Evolutionary conservation across 2,113 vertebrate genomes (phyloP).

Genomic region (Indicator maculatus): DNA sequence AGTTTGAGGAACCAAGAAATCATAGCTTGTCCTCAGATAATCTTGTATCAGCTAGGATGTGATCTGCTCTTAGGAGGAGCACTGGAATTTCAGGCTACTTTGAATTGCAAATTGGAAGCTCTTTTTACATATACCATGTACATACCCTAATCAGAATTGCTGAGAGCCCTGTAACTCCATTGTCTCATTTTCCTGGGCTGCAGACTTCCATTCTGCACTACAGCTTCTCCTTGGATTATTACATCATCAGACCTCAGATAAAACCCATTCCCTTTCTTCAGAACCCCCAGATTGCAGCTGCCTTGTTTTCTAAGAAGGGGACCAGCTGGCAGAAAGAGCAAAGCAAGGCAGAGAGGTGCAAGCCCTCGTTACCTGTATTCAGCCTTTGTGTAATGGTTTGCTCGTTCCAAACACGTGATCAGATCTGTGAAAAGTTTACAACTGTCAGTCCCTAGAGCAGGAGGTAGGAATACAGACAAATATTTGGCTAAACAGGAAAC

Average conservation of each 20-base stretch:
- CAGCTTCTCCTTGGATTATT: neutral
- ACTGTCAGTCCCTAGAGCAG: neutral
- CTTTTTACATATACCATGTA: neutral
- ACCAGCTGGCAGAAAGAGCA: neutral
- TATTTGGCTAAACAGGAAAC: neutral
- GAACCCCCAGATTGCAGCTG: neutral
- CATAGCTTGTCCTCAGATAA: constrained; percentile 48
- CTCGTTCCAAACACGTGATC: constrained; percentile 85
- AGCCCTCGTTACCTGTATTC: constrained; percentile 82
- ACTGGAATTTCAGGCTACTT: constrained; percentile 3
- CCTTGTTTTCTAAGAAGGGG: neutral
- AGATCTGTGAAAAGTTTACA: constrained; percentile 79
- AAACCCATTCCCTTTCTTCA: neutral
- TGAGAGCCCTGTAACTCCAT: neutral
- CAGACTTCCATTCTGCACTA: neutral
- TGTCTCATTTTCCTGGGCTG: neutral
- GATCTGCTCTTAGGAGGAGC: constrained; percentile 11
- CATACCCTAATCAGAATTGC: neutral
- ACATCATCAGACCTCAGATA: neutral
- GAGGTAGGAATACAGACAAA: neutral
- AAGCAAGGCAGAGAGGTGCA: neutral
- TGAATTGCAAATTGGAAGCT: constrained; percentile 38
- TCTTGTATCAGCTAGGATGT: constrained; percentile 2
- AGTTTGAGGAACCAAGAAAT: constrained; percentile 42
- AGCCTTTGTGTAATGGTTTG: constrained; percentile 75